These are phyloP conservation scores for Drosophila orena DNA, from an alignment of 1,140 invertebrate genomes.

Conservation along the genomic window DNA sequence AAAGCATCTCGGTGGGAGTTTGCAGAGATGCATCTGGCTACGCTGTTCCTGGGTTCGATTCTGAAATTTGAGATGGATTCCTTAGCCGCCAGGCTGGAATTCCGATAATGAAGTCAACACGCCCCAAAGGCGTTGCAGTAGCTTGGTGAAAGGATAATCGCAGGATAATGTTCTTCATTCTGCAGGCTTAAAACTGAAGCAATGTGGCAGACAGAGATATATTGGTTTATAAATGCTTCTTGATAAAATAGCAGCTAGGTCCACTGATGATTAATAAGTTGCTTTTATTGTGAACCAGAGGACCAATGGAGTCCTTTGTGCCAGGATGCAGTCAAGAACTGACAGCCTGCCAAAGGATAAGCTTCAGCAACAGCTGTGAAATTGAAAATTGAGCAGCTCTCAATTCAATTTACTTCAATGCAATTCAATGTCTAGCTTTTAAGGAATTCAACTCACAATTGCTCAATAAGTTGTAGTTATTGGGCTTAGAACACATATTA, in stretches of 20 bases:
- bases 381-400: no score
- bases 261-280: neutral
- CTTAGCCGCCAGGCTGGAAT: neutral
- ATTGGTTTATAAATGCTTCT: neutral
- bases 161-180: neutral
- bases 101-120: no score
- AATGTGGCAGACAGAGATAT: neutral
- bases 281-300: slow-evolving; percentile 1
- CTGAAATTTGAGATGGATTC: neutral
- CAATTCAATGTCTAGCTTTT: neutral
- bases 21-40: neutral
- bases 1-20: neutral
- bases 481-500: no score
- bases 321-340: neutral
- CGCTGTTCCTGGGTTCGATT: neutral
- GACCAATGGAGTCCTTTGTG: neutral
- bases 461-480: no score
- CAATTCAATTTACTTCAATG: neutral
- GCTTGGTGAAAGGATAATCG: neutral
- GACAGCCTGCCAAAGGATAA: neutral
- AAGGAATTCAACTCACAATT: no score
- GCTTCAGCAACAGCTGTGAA: neutral
- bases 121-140: neutral
- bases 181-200: neutral
- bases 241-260: neutral